phyloP scores from a whole-genome alignment of 2,797 vertebrate genomes.

The Trematomus bernacchii region DNA sequence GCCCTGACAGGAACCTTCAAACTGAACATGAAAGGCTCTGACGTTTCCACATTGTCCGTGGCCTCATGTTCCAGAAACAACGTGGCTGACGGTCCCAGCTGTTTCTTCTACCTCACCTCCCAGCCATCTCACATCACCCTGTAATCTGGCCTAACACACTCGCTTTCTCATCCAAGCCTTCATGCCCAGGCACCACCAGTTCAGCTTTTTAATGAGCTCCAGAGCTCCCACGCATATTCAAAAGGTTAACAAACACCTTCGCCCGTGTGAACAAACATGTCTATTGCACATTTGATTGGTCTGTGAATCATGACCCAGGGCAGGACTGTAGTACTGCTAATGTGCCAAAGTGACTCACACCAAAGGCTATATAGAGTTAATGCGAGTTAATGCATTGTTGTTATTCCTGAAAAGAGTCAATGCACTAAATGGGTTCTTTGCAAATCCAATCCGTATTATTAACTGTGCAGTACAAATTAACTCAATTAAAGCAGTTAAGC shows the following conservation, averaged over 20 bases:
- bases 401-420: constrained; percentile 50
- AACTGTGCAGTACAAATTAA: constrained; percentile 18
- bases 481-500: constrained; percentile 31
- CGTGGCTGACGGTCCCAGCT: constrained; percentile 76
- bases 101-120: constrained; percentile 77
- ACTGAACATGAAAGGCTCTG: constrained; percentile 84
- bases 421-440: constrained; percentile 49
- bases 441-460: constrained; percentile 20
- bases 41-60: constrained; percentile 78
- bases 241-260: constrained; percentile 51
- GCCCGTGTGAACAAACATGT: constrained; percentile 26
- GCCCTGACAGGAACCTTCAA: constrained; percentile 80
- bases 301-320: constrained; percentile 15
- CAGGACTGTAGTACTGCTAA: constrained; percentile 31
- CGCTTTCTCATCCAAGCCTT: constrained; percentile 68
- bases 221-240: constrained; percentile 38
- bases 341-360: constrained; percentile 48
- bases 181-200: constrained; percentile 58
- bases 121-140: constrained; percentile 76
- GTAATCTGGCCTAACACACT: constrained; percentile 79
- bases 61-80: constrained; percentile 69
- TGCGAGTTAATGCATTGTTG: constrained; percentile 40
- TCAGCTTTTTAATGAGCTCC: constrained; percentile 59
- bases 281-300: constrained; percentile 16
- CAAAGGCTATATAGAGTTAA: constrained; percentile 35